phyloP scores from a whole-genome alignment of 1,140 invertebrate genomes.

The Sinella curviseta region DNA sequence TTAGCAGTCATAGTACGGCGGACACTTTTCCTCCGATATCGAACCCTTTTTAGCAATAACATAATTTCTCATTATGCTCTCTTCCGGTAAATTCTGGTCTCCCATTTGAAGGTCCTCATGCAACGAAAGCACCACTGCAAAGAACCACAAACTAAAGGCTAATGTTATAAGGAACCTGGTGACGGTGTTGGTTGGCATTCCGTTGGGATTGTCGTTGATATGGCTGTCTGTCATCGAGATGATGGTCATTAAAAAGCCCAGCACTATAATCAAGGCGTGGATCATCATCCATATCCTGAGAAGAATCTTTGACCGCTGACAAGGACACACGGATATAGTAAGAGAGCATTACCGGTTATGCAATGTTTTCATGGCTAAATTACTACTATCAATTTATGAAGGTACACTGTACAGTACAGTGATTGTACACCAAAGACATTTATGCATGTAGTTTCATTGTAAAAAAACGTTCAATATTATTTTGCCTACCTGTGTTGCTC shows the following conservation, averaged over 20 bases:
- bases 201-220: neutral
- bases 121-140: neutral
- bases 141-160: conserved; percentile 12
- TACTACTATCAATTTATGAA: too few species aligned
- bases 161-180: neutral
- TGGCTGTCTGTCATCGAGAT: neutral
- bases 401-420: too few species aligned
- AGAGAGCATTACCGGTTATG: too few species aligned
- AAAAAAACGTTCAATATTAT: too few species aligned
- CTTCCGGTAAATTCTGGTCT: neutral
- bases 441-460: too few species aligned
- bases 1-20: conserved; percentile 14
- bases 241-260: neutral
- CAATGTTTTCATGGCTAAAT: too few species aligned
- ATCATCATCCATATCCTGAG: neutral
- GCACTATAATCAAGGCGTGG: neutral
- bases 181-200: neutral
- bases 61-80: neutral
- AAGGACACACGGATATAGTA: neutral
- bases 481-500: conserved; percentile 8
- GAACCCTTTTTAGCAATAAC: neutral
- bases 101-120: neutral
- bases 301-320: neutral
- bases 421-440: too few species aligned
- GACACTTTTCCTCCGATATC: neutral